Percentiles rank a stretch among this genome's conserved stretches.
Evolutionary conservation across 1,140 invertebrate species (phyloP).

Genomic region (Proales similis): DNA sequence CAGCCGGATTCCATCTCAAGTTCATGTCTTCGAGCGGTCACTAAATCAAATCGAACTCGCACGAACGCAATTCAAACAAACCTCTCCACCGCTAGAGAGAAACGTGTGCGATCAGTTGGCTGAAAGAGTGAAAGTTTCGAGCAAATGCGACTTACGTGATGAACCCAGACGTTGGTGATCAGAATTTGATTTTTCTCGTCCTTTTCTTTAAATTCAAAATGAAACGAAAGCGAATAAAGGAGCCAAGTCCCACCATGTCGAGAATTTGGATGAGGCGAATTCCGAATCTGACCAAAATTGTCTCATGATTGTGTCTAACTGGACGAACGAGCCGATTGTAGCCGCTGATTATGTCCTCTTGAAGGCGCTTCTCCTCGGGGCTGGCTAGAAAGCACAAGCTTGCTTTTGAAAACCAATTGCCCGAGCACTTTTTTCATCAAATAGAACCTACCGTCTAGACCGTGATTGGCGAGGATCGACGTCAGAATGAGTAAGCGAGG

Average conservation of each 20-base stretch:
- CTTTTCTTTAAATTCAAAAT: constrained; percentile 37
- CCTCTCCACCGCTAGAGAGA: constrained; percentile 12
- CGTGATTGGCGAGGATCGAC: too few species aligned
- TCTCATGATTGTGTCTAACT: constrained; percentile 15
- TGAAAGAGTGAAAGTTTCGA: background rate
- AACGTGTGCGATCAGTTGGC: background rate
- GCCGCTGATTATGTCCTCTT: constrained; percentile 6
- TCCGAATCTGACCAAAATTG: constrained; percentile 13
- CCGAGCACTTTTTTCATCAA: too few species aligned
- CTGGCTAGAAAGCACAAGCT: too few species aligned
- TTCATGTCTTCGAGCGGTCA: constrained; percentile 5
- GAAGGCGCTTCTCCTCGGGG: constrained; percentile 41
- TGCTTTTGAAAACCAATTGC: too few species aligned
- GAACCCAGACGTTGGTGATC: constrained; percentile 27
- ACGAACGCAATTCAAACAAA: background rate
- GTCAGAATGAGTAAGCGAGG: too few species aligned
- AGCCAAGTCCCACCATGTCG: constrained; percentile 40
- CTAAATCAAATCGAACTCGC: background rate
- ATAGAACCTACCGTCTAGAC: too few species aligned
- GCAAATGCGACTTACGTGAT: constrained; percentile 11
- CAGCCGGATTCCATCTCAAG: constrained; percentile 34
- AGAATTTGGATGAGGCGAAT: constrained; percentile 16
- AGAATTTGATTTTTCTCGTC: constrained; percentile 38
- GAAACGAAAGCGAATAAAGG: background rate
- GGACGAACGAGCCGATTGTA: constrained; percentile 33